phyloP scores from a whole-genome alignment of 2,888 invertebrate species.

The Halocaridina rubra region DNA sequence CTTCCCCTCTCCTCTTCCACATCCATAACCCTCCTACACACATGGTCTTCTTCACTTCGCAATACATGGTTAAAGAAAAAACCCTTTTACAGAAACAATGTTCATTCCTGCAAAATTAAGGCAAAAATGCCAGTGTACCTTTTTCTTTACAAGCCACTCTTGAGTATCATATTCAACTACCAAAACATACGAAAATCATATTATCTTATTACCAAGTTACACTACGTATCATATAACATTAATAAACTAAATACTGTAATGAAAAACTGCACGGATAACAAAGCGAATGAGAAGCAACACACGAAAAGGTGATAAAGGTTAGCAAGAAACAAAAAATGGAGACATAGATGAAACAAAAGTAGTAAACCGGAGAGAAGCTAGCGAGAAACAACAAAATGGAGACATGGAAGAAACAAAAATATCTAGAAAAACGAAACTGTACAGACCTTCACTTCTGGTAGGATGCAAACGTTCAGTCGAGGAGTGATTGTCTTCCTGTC shows the following conservation, averaged over 20 bases:
- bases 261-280: not conserved
- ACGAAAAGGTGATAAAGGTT: not conserved
- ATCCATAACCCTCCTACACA: no score
- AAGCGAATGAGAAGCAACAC: not conserved
- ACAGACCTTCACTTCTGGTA: constrained; percentile 48
- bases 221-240: no score
- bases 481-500: constrained; percentile 18
- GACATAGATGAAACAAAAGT: not conserved
- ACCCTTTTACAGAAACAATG: no score
- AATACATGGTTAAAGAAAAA: no score
- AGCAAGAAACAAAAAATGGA: not conserved
- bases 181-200: no score
- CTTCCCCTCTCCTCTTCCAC: no score
- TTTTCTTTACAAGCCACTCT: no score
- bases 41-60: no score
- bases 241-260: not conserved
- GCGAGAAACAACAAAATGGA: not conserved
- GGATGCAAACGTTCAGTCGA: constrained; percentile 37
- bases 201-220: no score
- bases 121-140: no score
- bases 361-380: not conserved
- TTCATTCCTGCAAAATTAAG: no score
- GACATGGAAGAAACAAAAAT: not conserved
- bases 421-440: not conserved
- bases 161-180: no score